Conservation (phyloP, 2,113 vertebrate genomes). For the Pogona vitticeps region DNA sequence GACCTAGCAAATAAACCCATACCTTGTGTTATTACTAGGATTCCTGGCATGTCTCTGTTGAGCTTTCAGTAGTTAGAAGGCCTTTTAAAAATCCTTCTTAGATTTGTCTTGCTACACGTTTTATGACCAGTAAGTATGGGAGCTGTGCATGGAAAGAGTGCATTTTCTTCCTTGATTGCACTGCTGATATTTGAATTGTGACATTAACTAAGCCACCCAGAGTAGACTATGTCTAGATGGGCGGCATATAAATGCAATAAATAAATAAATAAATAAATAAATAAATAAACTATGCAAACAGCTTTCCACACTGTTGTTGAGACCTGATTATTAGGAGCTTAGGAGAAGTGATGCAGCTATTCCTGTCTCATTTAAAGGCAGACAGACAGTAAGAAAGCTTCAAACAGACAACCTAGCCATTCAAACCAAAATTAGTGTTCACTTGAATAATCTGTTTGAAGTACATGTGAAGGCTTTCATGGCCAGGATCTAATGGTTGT, state of each 20-base stretch:
- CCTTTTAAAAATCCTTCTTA: background rate
- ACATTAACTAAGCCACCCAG: too few species aligned
- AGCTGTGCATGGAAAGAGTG: background rate
- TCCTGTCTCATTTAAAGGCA: background rate
- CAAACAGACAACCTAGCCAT: too few species aligned
- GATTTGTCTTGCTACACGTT: background rate
- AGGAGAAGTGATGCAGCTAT: background rate
- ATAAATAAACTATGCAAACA: background rate
- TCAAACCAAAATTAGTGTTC: too few species aligned
- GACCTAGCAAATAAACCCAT: background rate
- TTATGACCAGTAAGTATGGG: background rate
- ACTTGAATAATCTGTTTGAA: too few species aligned
- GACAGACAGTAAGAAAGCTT: background rate
- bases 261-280: too few species aligned
- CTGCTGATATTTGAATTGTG: background rate
- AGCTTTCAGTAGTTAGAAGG: background rate
- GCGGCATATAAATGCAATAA: too few species aligned
- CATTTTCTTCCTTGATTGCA: background rate
- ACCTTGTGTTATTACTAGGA: background rate
- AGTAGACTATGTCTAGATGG: too few species aligned
- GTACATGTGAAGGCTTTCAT: too few species aligned
- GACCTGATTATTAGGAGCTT: too few species aligned
- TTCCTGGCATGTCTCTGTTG: background rate
- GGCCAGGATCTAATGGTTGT: too few species aligned
- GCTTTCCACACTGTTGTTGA: too few species aligned